These are phyloP conservation scores for Teleogryllus oceanicus DNA, from an alignment of 2,888 invertebrate species.

Conservation along the genomic window DNA sequence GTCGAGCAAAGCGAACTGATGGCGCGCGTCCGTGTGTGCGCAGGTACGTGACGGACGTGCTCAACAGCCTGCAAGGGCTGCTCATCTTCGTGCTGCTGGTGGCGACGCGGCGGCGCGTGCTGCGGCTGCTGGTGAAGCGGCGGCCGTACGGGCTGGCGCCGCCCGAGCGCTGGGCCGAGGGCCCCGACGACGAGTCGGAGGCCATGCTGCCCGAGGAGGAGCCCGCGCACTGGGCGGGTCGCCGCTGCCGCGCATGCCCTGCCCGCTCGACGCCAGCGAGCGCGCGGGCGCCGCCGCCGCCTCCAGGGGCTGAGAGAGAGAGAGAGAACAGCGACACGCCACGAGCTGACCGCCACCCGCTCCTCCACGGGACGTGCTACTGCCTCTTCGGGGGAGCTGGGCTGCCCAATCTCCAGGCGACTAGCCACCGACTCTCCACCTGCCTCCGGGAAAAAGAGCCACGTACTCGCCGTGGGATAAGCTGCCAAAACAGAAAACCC, in stretches of 20 bases:
- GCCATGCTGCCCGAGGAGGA: constrained; percentile 38
- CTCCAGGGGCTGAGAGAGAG: background rate
- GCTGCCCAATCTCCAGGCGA: no score
- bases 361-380: background rate
- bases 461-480: background rate
- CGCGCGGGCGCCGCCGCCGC: background rate
- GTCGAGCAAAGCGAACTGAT: no score
- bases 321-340: background rate
- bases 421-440: no score
- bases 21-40: constrained; percentile 38
- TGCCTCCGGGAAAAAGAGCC: background rate
- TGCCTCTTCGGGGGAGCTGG: no score
- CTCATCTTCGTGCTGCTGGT: constrained; percentile 59
- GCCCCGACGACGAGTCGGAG: constrained; percentile 44
- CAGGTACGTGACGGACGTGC: constrained; percentile 53
- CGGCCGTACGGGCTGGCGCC: constrained; percentile 44
- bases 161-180: constrained; percentile 47
- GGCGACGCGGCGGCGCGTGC: constrained; percentile 52
- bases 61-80: constrained; percentile 61
- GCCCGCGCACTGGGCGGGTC: constrained; percentile 11
- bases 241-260: background rate
- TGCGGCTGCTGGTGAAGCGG: constrained; percentile 47
- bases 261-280: no score
- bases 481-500: background rate
- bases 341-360: background rate